Conservation (phyloP, 2,888 invertebrate genomes). For the Melolontha melolontha region DNA sequence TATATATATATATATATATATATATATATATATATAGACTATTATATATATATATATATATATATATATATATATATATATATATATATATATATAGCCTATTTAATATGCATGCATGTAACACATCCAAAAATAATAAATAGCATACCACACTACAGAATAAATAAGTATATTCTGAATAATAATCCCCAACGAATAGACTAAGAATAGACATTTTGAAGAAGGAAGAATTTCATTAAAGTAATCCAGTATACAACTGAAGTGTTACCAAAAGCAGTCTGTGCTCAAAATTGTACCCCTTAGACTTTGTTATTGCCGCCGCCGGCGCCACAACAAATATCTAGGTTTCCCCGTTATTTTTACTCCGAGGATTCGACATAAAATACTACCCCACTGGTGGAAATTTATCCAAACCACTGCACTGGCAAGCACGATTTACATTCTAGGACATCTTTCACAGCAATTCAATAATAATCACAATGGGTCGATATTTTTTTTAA, state of each 20-base stretch:
- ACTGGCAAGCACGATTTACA: constrained; percentile 18
- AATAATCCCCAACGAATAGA: no score
- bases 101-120: no score
- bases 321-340: constrained; percentile 40
- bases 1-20: no score
- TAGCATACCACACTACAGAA: no score
- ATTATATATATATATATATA: no score
- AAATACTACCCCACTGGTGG: constrained; percentile 11
- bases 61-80: no score
- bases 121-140: no score
- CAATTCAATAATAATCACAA: constrained; percentile 15
- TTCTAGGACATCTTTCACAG: background rate
- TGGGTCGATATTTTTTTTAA: background rate
- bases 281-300: constrained; percentile 31
- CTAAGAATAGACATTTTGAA: background rate
- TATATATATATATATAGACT: no score
- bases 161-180: no score
- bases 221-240: constrained; percentile 40
- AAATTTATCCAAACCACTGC: background rate
- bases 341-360: constrained; percentile 25
- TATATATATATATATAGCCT: no score
- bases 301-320: constrained; percentile 40
- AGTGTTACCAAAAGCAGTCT: constrained; percentile 18
- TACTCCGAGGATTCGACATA: constrained; percentile 18
- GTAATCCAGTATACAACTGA: constrained; percentile 21